Percentiles rank a stretch among this genome's conserved stretches.
These are phyloP conservation scores for Drosophila seclusa DNA, from an alignment of 2,888 invertebrate species.

Conservation along the genomic window DNA sequence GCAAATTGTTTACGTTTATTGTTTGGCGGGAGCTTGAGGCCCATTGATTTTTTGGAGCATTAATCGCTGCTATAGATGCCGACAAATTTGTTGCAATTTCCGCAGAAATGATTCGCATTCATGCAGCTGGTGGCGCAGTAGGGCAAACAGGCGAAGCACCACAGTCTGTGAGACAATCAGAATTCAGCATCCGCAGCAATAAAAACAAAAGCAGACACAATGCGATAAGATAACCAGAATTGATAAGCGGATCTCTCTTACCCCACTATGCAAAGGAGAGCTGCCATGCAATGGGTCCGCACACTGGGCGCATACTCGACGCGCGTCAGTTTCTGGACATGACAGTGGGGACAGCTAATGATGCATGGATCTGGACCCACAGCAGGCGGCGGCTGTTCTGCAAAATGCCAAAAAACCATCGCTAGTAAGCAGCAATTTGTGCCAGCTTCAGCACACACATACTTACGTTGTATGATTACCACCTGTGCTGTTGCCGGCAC, in stretches of 20 bases:
- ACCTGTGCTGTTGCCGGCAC: slow-evolving; percentile 56
- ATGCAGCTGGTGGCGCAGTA: slow-evolving; percentile 87
- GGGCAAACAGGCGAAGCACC: slow-evolving; percentile 87
- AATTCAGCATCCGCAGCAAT: slow-evolving; percentile 15
- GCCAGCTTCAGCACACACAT: neutral
- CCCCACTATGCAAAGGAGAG: slow-evolving; percentile 82
- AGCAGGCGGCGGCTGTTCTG: slow-evolving; percentile 69
- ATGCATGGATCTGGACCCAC: slow-evolving; percentile 80
- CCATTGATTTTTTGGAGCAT: slow-evolving; percentile 2
- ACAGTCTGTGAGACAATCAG: slow-evolving; percentile 67
- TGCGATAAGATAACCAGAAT: slow-evolving; percentile 48
- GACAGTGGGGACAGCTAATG: slow-evolving; percentile 81
- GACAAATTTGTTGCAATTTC: slow-evolving; percentile 86
- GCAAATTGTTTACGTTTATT: slow-evolving; percentile 40
- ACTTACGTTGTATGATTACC: slow-evolving; percentile 82
- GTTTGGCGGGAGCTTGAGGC: neutral
- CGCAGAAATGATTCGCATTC: slow-evolving; percentile 87
- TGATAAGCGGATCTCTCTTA: slow-evolving; percentile 57
- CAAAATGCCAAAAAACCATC: neutral
- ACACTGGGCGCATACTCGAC: slow-evolving; percentile 81
- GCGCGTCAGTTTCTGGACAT: slow-evolving; percentile 79
- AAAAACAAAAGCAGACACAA: neutral
- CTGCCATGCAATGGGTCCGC: slow-evolving; percentile 82
- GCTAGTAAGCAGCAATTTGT: neutral
- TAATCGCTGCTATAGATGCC: slow-evolving; percentile 84